phyloP scores from a whole-genome alignment of 2,888 invertebrate genomes.

The Drosophila sordidapex region DNA sequence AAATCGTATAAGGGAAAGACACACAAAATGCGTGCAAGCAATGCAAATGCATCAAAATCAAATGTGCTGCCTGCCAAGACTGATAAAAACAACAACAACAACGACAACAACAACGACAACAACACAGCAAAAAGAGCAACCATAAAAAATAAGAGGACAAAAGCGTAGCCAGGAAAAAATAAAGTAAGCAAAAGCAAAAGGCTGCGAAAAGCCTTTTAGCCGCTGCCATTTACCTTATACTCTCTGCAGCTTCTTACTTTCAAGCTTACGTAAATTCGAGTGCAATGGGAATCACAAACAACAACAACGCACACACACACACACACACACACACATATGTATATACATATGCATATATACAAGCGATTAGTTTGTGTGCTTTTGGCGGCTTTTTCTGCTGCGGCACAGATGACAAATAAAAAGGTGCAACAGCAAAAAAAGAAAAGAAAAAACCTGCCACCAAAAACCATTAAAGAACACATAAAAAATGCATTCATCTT shows the following conservation, averaged over 20 bases:
- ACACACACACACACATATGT: neutral
- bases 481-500: neutral
- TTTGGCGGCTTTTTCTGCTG: constrained; percentile 15
- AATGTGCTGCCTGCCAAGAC: constrained; percentile 52
- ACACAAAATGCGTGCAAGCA: constrained; percentile 37
- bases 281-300: constrained; percentile 27
- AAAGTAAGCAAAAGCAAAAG: neutral
- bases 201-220: constrained; percentile 57
- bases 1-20: neutral
- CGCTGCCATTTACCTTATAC: constrained; percentile 13
- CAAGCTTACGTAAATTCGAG: constrained; percentile 61
- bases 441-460: neutral
- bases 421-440: constrained; percentile 15
- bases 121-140: constrained; percentile 18
- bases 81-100: constrained; percentile 31
- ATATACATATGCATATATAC: neutral
- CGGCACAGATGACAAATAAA: constrained; percentile 15
- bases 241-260: constrained; percentile 10
- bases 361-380: constrained; percentile 38
- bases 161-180: neutral
- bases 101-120: neutral
- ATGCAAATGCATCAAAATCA: constrained; percentile 65
- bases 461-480: constrained; percentile 5
- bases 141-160: neutral
- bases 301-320: constrained; percentile 3